phyloP scores from a whole-genome alignment of 2,113 vertebrate genomes.

The Verasper variegatus region DNA sequence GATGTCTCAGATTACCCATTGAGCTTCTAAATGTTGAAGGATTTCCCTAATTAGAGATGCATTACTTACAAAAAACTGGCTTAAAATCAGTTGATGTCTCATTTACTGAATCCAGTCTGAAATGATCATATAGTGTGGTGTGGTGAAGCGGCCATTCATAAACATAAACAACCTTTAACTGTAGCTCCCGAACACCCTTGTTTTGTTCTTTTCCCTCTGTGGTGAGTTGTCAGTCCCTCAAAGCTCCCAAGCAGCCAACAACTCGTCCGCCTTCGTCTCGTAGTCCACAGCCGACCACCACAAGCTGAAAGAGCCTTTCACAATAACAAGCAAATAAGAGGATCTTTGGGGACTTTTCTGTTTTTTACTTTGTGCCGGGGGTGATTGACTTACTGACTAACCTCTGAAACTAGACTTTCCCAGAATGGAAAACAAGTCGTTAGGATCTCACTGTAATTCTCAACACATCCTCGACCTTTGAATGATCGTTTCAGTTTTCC shows the following conservation, averaged over 20 bases:
- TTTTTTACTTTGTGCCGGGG: too few relatives aligned
- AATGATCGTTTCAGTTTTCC: background rate
- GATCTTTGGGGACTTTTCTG: background rate
- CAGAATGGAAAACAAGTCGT: background rate
- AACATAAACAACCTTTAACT: background rate
- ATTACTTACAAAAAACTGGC: background rate
- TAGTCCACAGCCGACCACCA: background rate
- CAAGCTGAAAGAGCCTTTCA: background rate
- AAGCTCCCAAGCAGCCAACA: too few relatives aligned
- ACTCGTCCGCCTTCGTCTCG: background rate
- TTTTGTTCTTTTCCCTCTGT: background rate
- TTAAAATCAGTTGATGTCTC: background rate
- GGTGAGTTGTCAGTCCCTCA: too few relatives aligned
- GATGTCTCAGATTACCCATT: background rate
- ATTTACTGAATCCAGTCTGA: background rate
- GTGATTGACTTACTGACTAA: background rate
- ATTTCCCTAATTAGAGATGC: background rate
- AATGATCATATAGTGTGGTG: background rate
- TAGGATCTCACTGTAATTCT: background rate
- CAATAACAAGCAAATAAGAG: background rate
- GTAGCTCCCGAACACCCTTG: background rate
- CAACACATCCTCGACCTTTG: background rate
- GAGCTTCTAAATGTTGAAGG: background rate
- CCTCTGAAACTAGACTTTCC: background rate
- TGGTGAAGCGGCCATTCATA: too few relatives aligned